Evolutionary conservation across 2,797 vertebrate species (phyloP).

Genomic region (Micrastur ruficollis): DNA sequence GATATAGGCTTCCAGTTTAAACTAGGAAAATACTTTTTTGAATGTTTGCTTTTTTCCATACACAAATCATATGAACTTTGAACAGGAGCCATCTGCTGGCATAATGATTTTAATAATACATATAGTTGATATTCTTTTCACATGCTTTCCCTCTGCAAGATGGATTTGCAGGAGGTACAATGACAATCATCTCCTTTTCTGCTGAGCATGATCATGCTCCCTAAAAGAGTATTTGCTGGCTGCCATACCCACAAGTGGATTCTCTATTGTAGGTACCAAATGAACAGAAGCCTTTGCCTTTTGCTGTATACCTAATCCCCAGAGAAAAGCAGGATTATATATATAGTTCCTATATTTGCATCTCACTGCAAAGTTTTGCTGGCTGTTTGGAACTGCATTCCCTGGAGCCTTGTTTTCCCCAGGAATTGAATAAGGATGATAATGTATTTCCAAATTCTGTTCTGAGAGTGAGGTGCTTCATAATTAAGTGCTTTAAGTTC

Average conservation of each 20-base stretch:
- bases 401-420: background rate
- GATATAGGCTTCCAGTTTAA: background rate
- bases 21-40: background rate
- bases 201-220: background rate
- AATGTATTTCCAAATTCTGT: background rate
- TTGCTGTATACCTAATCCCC: background rate
- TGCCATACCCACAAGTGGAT: background rate
- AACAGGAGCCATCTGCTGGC: constrained; percentile 37
- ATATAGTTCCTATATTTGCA: background rate
- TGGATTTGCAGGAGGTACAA: background rate
- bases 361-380: background rate
- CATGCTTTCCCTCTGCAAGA: background rate
- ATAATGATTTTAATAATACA: constrained; percentile 19
- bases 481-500: background rate
- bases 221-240: background rate
- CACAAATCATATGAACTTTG: background rate
- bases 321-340: background rate
- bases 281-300: background rate
- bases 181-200: background rate
- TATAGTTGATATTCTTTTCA: constrained; percentile 25
- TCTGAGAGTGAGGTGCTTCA: background rate
- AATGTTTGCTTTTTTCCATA: background rate
- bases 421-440: background rate
- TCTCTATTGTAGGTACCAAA: background rate
- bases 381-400: background rate